Evolutionary conservation across 2,113 vertebrate species (phyloP), one percentile per base, ranked within the genome.

Genomic region (Columbina picui): DNA sequence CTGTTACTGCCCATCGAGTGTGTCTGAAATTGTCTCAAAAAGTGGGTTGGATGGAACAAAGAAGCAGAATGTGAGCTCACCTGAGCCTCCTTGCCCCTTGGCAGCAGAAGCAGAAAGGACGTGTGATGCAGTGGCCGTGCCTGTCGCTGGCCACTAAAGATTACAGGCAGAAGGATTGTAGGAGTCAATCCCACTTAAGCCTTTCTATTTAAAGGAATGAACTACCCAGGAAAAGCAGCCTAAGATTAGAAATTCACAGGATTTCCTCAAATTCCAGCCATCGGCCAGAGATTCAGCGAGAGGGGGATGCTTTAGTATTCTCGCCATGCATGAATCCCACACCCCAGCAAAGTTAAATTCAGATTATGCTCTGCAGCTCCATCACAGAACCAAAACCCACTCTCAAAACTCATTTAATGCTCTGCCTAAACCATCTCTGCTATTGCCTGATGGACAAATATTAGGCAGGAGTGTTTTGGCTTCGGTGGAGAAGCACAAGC

Each of bases 191-290:
- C 89, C 34, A 9, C 57, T 57, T 95, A 97, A 96, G 89, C 83
- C 83, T 90, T 95, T 96, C 96, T 97, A 95, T 96, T 97, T 96
- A 94, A 92, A 93, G 95, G 56, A 88, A 83, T 92, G 47, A 93
- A 95, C 79, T 70, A 49, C 92, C 88, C 90, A 86, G 92, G 71
- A 70, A 95, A 94, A 92, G 61, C 92, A 84, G 94, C 79, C 88
- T 81, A 84, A 96, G 94, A 97, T 94, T 83, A 96, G 92, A 90
- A 94, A 87, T 82, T 87, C 78, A 25, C 70, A 96, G 95, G 94
- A 94, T 96, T 96, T 94, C 90, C 90, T 95, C 87, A 79, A 64
- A 89, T 83, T 95, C 65, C 82, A 96, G 70, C 56, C 65, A 82
- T 55, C 69, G 63, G 63, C 68, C 53, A 73, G 57, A 76, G 39